Evolutionary conservation across 2,888 invertebrate genomes (phyloP).

Genomic region (Polyommatus icarus): DNA sequence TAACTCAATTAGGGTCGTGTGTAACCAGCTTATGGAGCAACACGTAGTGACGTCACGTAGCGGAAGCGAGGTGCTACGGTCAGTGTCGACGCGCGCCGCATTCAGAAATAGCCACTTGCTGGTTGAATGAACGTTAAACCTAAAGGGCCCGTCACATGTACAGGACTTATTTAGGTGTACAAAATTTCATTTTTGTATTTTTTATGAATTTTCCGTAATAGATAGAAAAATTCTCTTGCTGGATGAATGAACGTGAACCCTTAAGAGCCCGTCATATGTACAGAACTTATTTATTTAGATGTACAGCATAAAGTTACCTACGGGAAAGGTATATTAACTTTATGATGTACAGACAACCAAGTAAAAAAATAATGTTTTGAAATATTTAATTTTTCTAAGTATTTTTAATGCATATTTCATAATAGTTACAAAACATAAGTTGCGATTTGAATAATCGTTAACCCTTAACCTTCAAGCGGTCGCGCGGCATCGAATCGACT

Average conservation of each 20-base stretch:
- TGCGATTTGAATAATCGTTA: background rate
- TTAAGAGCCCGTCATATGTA: background rate
- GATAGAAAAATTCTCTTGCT: background rate
- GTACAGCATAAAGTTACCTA: too few species aligned
- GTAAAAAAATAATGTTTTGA: too few species aligned
- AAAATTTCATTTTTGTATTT: too few species aligned
- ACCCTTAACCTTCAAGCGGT: too few species aligned
- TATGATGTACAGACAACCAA: too few species aligned
- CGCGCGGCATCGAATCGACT: too few species aligned
- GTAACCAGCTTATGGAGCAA: constrained; percentile 22
- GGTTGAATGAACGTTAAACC: constrained; percentile 29
- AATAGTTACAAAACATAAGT: background rate
- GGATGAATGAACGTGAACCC: background rate
- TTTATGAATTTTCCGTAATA: background rate
- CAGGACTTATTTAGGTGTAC: background rate
- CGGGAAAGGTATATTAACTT: too few species aligned
- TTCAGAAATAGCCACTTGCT: constrained; percentile 31
- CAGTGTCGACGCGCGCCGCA: constrained; percentile 25
- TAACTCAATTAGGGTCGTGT: constrained; percentile 12
- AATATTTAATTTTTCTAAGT: too few species aligned
- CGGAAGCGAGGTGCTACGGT: constrained; percentile 33
- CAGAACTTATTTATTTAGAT: background rate
- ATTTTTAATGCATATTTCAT: background rate
- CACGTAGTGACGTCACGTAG: constrained; percentile 29
- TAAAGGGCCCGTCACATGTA: background rate